phyloP scores from a whole-genome alignment of 2,888 invertebrate genomes.

The Monoplex corrugatus region DNA sequence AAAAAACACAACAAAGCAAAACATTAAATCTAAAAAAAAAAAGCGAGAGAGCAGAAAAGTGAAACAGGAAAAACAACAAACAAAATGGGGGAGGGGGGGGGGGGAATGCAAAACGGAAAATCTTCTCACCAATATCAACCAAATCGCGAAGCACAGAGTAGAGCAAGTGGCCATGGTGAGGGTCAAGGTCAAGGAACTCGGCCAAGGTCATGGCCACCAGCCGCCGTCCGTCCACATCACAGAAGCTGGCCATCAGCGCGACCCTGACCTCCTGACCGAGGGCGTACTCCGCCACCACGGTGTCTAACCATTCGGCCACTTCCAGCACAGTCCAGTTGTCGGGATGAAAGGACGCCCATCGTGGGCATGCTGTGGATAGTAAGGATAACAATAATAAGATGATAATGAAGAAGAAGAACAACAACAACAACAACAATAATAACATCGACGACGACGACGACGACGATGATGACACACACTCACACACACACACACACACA shows the following conservation, averaged over 20 bases:
- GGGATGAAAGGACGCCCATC: constrained; percentile 34
- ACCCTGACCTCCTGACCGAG: constrained; percentile 29
- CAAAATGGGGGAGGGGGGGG: no score
- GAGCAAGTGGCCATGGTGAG: not conserved
- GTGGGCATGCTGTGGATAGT: constrained; percentile 35
- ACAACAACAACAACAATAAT: no score
- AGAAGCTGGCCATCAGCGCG: not conserved
- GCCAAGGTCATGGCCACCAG: constrained; percentile 44
- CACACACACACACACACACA: no score
- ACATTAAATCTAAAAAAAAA: no score
- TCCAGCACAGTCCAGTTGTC: constrained; percentile 41
- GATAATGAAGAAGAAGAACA: no score
- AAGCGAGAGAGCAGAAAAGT: no score
- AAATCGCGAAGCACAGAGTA: not conserved
- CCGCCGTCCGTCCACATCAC: constrained; percentile 13
- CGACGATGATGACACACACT: no score
- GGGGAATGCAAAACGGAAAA: no score
- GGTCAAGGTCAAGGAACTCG: constrained; percentile 41
- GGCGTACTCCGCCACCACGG: constrained; percentile 24
- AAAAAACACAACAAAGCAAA: no score
- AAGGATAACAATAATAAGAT: no score
- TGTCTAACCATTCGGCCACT: constrained; percentile 35
- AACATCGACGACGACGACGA: no score
- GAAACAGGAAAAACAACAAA: no score
- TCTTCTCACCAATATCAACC: not conserved